Evolutionary conservation across 2,797 vertebrate genomes (phyloP).

Genomic region (Xenentodon cancila): DNA sequence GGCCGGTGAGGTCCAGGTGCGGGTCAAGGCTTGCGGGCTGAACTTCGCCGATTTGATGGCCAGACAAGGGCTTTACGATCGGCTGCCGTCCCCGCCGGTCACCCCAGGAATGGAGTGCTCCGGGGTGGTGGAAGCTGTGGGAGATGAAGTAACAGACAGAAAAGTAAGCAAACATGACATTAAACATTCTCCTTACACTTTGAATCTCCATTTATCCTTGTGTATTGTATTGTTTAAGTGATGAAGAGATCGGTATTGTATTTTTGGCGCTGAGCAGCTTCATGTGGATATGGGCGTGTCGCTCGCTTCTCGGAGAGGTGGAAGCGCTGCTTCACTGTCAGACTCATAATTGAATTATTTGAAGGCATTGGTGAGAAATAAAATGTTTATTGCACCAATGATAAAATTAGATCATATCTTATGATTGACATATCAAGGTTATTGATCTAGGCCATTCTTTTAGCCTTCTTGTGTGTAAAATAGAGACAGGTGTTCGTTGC

Average conservation of each 20-base stretch:
- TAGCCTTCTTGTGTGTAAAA: no score
- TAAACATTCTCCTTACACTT: not conserved
- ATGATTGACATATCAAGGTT: not conserved
- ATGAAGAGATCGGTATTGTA: slow-evolving; percentile 13
- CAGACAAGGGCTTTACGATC: slow-evolving; percentile 92
- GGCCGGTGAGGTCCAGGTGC: slow-evolving; percentile 86
- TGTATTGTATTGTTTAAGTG: slow-evolving; percentile 13
- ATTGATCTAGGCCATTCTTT: not conserved
- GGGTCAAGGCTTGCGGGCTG: slow-evolving; percentile 91
- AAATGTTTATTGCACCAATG: not conserved
- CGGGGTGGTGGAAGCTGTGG: slow-evolving; percentile 89
- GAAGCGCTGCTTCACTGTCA: not conserved
- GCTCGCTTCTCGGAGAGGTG: slow-evolving; percentile 23
- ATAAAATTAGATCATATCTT: fast-evolving
- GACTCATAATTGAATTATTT: slow-evolving; percentile 1
- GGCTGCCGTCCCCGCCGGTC: slow-evolving; percentile 88
- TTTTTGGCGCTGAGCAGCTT: slow-evolving; percentile 14
- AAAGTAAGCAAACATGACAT: slow-evolving; percentile 83
- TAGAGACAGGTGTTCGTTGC: no score
- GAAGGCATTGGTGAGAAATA: not conserved
- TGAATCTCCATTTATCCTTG: not conserved
- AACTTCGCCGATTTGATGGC: slow-evolving; percentile 95
- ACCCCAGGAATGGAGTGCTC: slow-evolving; percentile 93
- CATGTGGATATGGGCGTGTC: slow-evolving; percentile 76
- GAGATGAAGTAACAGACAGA: slow-evolving; percentile 90